Evolutionary conservation across 2,113 vertebrate genomes (phyloP), one percentile per base, ranked within the genome.

Genomic region (Cygnus buccinator): DNA sequence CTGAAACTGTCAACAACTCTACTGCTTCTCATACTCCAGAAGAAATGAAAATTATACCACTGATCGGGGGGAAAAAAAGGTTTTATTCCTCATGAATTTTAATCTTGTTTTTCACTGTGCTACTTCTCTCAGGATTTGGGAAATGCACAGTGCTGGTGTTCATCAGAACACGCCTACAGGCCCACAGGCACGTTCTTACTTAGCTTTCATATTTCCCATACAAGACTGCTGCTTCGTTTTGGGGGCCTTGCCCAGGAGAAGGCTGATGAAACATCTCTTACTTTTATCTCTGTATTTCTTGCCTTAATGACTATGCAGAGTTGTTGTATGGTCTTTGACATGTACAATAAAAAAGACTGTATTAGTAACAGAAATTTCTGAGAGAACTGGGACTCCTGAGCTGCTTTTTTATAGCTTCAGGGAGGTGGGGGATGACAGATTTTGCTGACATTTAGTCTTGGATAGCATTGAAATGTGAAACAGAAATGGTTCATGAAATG

Each of bases 391-490:
- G 31, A 70, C 55, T 93, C 41, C 54, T 33, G 33, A 84, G 15
- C n/a, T 88, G 57, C 29, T 57, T 54, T n/a, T 54, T 87, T 61
- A 50, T 22, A 20, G 55, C 37, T 88, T 90, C 0, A 0, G 46
- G 65, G 57, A 67, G 31, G 37, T 44, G 5, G 5, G 1, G 17
- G 12, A 63, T 63, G 57, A 90, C n/a, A 84, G 35, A 74, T 74
- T 84, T 84, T 68, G 63, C 72, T 72, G 88, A 77, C 76, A 35
- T 63, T 84, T 92, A 73, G 65, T 80, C n/a, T 74, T 71, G 28
- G 55, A 74, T 26, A 94, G 54, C 65, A 77, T 0, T 31, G 59
- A 90, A 95, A 85, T 4, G 1, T 37, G 48, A 82, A 83, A 92
- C 46, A 76, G 68, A 91, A 95, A 63, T 5, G 17, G 52, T 74